These are phyloP conservation scores for Papilio xuthus DNA, from an alignment of 1,140 invertebrate genomes.

Conservation along the genomic window DNA sequence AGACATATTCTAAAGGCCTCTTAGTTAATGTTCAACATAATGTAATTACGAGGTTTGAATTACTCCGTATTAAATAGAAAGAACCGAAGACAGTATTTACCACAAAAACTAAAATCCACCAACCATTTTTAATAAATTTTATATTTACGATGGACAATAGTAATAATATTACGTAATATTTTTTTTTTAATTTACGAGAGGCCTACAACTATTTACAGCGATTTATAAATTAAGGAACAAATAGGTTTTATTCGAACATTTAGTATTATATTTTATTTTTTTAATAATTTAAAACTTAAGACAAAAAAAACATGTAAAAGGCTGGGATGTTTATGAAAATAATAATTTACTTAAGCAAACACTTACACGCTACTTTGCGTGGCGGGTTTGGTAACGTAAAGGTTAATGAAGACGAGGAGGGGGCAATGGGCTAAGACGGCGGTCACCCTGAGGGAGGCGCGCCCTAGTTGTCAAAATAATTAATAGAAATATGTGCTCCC, in stretches of 20 bases:
- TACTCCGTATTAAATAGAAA: background rate
- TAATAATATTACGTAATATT: too few species aligned
- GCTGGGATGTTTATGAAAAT: background rate
- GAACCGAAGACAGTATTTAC: background rate
- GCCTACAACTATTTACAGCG: background rate
- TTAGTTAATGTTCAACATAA: constrained; percentile 9
- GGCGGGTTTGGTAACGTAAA: background rate
- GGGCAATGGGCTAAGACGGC: constrained; percentile 35
- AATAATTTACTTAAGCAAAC: constrained; percentile 28
- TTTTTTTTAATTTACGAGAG: too few species aligned
- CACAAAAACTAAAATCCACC: background rate
- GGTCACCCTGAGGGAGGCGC: constrained; percentile 48
- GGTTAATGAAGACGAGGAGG: constrained; percentile 23
- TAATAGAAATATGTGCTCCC: constrained; percentile 61
- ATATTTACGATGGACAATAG: too few species aligned
- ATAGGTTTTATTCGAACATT: background rate
- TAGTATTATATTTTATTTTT: too few species aligned
- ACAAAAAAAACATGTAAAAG: too few species aligned
- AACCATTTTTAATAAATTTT: too few species aligned
- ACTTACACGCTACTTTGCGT: constrained; percentile 26
- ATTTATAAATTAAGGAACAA: background rate
- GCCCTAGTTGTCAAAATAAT: constrained; percentile 68
- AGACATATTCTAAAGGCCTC: constrained; percentile 10
- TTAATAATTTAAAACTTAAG: background rate
- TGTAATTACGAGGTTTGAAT: background rate